These are phyloP conservation scores for Strigops habroptila DNA, from an alignment of 2,113 vertebrate species.

Conservation along the genomic window DNA sequence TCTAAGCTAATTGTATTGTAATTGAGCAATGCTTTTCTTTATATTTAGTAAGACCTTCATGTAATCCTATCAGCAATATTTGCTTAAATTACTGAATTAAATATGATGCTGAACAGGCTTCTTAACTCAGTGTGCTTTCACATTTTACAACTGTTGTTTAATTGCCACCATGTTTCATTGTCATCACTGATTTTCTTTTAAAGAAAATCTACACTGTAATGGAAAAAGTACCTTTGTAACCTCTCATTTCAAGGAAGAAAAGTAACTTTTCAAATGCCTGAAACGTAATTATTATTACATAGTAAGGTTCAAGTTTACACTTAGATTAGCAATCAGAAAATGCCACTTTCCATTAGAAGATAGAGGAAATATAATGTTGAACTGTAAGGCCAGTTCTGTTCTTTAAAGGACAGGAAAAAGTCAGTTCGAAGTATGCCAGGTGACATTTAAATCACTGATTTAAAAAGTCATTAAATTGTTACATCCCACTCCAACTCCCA, in stretches of 20 bases:
- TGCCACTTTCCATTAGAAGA: background rate
- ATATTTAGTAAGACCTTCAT: background rate
- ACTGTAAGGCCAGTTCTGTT: background rate
- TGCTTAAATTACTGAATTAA: slow-evolving; percentile 14
- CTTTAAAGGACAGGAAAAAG: background rate
- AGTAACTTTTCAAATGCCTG: background rate
- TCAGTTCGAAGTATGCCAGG: background rate
- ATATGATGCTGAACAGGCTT: background rate
- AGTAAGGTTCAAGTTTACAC: background rate
- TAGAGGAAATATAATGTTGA: background rate
- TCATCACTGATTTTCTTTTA: background rate
- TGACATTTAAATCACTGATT: slow-evolving; percentile 1
- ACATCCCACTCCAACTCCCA: background rate
- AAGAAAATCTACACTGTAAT: background rate
- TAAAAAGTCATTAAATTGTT: background rate
- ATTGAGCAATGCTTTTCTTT: background rate
- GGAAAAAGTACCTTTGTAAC: background rate
- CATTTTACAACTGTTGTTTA: background rate
- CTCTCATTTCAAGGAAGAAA: background rate
- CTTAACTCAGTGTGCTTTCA: background rate
- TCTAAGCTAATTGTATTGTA: background rate
- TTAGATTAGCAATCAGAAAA: background rate
- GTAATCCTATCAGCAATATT: background rate
- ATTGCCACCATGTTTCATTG: background rate
- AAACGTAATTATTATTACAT: background rate